A percentile compares a stretch with the other conserved stretches of the same genome.
These are phyloP conservation scores for Melipona quadrifasciata DNA, from an alignment of 1,140 invertebrate species.

Conservation along the genomic window DNA sequence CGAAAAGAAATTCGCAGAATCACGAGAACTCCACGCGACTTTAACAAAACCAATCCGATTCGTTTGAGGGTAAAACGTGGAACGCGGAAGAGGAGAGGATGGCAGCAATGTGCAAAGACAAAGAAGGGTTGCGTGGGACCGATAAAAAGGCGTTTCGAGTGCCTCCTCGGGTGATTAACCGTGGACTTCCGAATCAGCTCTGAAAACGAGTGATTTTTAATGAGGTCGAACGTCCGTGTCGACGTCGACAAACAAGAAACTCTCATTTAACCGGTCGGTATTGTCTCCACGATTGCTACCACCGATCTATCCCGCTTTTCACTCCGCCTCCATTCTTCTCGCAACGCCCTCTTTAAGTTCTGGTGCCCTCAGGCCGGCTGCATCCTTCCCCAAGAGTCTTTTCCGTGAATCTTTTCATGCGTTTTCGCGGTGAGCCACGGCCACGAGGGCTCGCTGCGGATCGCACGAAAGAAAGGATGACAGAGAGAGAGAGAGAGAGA, in stretches of 20 bases:
- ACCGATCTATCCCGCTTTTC: constrained; percentile 5
- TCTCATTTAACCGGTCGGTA: constrained; percentile 17
- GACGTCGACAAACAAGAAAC: constrained; percentile 32
- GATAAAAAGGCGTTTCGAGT: constrained; percentile 36
- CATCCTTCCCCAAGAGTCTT: constrained; percentile 7
- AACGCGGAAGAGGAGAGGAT: constrained; percentile 8
- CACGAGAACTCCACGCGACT: neutral
- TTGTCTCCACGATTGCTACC: constrained; percentile 45
- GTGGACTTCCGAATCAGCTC: constrained; percentile 40
- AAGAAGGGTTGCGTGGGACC: constrained; percentile 4
- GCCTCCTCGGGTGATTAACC: constrained; percentile 41
- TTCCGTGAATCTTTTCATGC: constrained; percentile 44
- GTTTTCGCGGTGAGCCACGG: constrained; percentile 48
- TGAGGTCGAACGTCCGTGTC: constrained; percentile 36
- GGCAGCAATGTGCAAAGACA: neutral
- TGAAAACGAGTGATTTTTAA: constrained; percentile 46
- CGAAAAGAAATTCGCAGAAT: neutral
- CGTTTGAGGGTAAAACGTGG: neutral
- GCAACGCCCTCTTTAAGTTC: neutral
- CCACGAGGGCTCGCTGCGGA: neutral
- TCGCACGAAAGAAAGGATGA: neutral
- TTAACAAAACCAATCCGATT: neutral
- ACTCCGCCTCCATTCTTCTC: neutral
- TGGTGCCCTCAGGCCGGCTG: constrained; percentile 12
- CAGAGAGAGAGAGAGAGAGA: neutral